A percentile compares a stretch with the other conserved stretches of the same genome.
phyloP scores from a whole-genome alignment of 2,888 invertebrate species.

The Hypomecis punctinalis region DNA sequence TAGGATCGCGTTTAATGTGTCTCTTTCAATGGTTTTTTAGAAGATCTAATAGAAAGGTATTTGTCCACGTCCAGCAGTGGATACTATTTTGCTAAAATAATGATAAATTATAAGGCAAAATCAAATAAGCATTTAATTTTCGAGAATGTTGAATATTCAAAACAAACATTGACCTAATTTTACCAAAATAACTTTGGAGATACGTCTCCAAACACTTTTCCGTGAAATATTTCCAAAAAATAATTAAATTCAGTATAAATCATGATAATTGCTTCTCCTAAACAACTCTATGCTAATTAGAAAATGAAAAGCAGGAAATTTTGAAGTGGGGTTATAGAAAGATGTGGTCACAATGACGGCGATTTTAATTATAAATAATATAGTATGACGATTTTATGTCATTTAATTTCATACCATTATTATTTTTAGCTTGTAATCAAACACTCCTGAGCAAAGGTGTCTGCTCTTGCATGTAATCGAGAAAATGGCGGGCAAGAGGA shows the following conservation, averaged over 20 bases:
- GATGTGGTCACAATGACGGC: constrained; percentile 3
- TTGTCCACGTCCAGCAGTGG: too few relatives aligned
- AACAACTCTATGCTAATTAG: constrained; percentile 31
- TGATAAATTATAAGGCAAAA: too few relatives aligned
- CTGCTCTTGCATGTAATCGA: too few relatives aligned
- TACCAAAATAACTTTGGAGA: not conserved
- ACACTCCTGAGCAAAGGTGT: too few relatives aligned
- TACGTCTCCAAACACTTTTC: constrained; percentile 1
- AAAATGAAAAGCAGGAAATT: constrained; percentile 27
- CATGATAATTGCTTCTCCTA: constrained; percentile 21
- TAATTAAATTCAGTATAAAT: constrained; percentile 21
- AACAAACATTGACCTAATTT: not conserved
- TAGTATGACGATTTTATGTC: not conserved
- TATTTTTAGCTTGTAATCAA: too few relatives aligned
- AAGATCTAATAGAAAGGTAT: too few relatives aligned
- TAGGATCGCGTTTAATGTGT: too few relatives aligned
- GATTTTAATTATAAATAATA: not conserved
- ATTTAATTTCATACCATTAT: not conserved
- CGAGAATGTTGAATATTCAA: not conserved
- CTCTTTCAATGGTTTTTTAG: too few relatives aligned
- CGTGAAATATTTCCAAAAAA: constrained; percentile 9
- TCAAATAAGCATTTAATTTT: too few relatives aligned
- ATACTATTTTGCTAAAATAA: too few relatives aligned
- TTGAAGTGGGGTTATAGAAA: constrained; percentile 26
- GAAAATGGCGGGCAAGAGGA: too few relatives aligned